phyloP scores from a whole-genome alignment of 2,113 vertebrate genomes.

The Polypterus senegalus region DNA sequence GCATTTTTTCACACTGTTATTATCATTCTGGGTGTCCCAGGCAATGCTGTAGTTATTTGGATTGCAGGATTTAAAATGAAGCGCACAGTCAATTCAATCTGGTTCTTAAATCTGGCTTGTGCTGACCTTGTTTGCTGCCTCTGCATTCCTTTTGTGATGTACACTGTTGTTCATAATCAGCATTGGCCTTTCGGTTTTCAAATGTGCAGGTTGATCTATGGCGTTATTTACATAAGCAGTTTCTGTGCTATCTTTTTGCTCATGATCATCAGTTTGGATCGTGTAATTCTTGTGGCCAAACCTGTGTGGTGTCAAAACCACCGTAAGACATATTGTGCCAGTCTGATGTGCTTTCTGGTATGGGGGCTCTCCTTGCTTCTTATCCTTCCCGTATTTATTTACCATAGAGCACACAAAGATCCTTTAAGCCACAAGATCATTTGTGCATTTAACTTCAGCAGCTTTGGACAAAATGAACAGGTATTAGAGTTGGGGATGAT shows the following conservation, averaged over 20 bases:
- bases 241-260: slow-evolving; percentile 68
- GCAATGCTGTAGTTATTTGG: slow-evolving; percentile 64
- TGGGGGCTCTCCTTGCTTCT: slow-evolving; percentile 52
- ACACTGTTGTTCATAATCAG: slow-evolving; percentile 32
- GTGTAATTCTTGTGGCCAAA: slow-evolving; percentile 47
- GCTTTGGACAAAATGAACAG: accelerated
- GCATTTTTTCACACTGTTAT: slow-evolving; percentile 28
- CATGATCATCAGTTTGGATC: slow-evolving; percentile 58
- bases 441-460: slow-evolving; percentile 15
- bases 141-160: slow-evolving; percentile 55
- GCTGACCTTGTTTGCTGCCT: slow-evolving; percentile 73
- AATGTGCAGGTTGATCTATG: slow-evolving; percentile 52
- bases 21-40: slow-evolving; percentile 60
- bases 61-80: slow-evolving; percentile 51
- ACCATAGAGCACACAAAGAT: not conserved
- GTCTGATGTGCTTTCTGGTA: slow-evolving; percentile 12
- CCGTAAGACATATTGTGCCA: slow-evolving; percentile 8
- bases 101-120: slow-evolving; percentile 69
- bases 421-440: accelerated
- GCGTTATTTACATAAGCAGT: slow-evolving; percentile 59
- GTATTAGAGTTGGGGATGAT: not conserved
- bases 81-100: slow-evolving; percentile 48
- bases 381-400: slow-evolving; percentile 49
- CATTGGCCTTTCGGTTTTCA: slow-evolving; percentile 54
- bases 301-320: slow-evolving; percentile 56